Base-by-base conservation (phyloP, 2,113 vertebrate genomes). In the Halcyon senegalensis region DNA sequence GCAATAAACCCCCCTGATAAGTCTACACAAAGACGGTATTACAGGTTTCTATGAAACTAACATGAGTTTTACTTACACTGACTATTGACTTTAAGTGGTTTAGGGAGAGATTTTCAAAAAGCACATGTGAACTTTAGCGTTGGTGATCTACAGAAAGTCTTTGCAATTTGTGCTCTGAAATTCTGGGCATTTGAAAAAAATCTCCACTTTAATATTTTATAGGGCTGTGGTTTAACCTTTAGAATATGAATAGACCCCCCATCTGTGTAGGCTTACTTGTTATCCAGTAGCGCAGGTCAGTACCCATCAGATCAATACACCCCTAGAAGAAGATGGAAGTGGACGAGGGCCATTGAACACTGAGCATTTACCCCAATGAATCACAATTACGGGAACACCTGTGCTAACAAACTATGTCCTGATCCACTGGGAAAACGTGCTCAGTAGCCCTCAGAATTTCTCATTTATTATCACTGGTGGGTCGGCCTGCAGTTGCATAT, bases 381-480 rank as follows among this genome's bases (percentile, higher is more conserved):
- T 98, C 98, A 98, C 97, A 98, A 98, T 98, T 98, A 98, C 43
- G 82, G 86, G 88, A 98, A 98, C 97, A 98, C 97, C 97, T 97
- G 97, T 96, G 96, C 97, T 97, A 98, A 97, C 97, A 96, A 98
- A 97, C 96, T 97, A 95, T 96, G 93, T 95, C 97, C 95, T 95
- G 93, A 95, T 97, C 95, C 85, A 62, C 91, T 53, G 84, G 95
- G 96, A 97, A 97, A 98, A 97, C 90, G 64, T 95, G 83, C 86
- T 97, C 96, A 98, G 96, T 37, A 97, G 93, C 93, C 88, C 95
- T 96, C 96, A 91, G 95, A 98, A 93, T 94, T 96, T 96, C 95
- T 90, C 96, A 97, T 97, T 98, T 96, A 73, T 97, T 98, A 95
- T 94, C 88, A 80, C 87, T 74, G 88, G 89, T 95, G 85, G 87